Base-by-base conservation (phyloP, 2,113 vertebrate genomes). In the Nyctereutes procyonoides region DNA sequence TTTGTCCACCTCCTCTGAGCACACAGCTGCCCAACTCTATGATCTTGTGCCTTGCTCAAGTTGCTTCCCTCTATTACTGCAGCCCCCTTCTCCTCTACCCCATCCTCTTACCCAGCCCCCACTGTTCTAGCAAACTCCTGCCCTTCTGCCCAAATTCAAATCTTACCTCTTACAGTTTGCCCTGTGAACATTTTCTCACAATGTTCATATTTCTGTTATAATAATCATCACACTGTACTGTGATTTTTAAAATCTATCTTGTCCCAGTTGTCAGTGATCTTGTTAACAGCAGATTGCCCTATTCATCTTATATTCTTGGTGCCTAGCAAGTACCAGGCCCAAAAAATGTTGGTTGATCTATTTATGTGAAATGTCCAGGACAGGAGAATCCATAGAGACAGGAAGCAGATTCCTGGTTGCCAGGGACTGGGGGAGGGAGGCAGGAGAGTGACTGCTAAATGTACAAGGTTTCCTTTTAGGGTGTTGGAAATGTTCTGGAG, bases 341-440 rank as follows among this genome's bases (percentile, higher is more conserved):
- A 6, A 24, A 80, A 82, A 74, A 43, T 51, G 53, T 43, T 43
- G 35, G 71, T 8, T 48, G 58, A 48, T 58, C 53, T 51, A 73
- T 77, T 65, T 81, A 30, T 32, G 69, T 93, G 80, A 81, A 65
- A 55, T 38, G 30, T 14, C 10, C 43, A 77, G 16, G 55, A 82
- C 0, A 32, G 43, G 76, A 8, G 74, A 86, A 87, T 81, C 51
- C 56, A 32, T 0, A 79, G 8, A 90, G 30, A 93, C 17, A 79
- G 79, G 43, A 86, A 76, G 67, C 4, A 8, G 35, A 65, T 22
- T 28, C 35, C 24, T 17, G 60, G 30, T 32, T 55, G 22, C 55
- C 20, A 28, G n/a, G 1, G 22, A 3, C 3, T 6, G 10, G 2
- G 8, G 3, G 7, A 6, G 7, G n/a, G 4, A 0, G 13, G 19